These are phyloP conservation scores for Eupithecia abbreviata DNA, from an alignment of 2,888 invertebrate genomes.

Conservation along the genomic window DNA sequence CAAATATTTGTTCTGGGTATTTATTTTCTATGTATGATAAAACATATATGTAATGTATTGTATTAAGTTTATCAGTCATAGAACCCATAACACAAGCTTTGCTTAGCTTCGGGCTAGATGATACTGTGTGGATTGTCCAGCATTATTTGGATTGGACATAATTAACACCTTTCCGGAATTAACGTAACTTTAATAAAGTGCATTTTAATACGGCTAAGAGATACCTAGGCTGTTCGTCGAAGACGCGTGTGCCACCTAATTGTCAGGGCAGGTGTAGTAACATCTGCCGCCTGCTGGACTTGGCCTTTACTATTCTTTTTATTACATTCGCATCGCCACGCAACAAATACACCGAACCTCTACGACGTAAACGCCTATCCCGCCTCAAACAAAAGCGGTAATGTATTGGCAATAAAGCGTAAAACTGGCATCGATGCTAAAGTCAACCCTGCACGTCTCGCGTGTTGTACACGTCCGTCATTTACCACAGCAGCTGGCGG, in stretches of 20 bases:
- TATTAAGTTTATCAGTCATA: too few species aligned
- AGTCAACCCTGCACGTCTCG: slow-evolving; percentile 34
- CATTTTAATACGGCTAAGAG: slow-evolving; percentile 17
- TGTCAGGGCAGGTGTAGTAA: slow-evolving; percentile 74
- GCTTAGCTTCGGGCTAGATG: too few species aligned
- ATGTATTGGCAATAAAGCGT: slow-evolving; percentile 52
- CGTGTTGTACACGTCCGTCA: slow-evolving; percentile 55
- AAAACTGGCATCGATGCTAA: slow-evolving; percentile 34
- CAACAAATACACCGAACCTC: slow-evolving; percentile 51
- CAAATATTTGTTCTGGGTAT: too few species aligned
- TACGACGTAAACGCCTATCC: slow-evolving; percentile 44
- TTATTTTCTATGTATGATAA: too few species aligned
- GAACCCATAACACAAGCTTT: too few species aligned
- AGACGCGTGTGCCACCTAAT: slow-evolving; percentile 75
- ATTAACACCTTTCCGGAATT: slow-evolving; percentile 3
- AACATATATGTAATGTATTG: too few species aligned
- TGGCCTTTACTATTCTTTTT: slow-evolving; percentile 65
- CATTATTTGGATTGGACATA: neutral
- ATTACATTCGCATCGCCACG: slow-evolving; percentile 52
- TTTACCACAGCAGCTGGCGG: slow-evolving; percentile 63
- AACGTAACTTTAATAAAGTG: slow-evolving; percentile 14
- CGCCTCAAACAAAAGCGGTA: slow-evolving; percentile 57
- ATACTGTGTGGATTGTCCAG: too few species aligned
- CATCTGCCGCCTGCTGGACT: slow-evolving; percentile 77
- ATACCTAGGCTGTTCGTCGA: slow-evolving; percentile 48